Conservation (phyloP, 1,140 invertebrate species). For the Ruditapes philippinarum region DNA sequence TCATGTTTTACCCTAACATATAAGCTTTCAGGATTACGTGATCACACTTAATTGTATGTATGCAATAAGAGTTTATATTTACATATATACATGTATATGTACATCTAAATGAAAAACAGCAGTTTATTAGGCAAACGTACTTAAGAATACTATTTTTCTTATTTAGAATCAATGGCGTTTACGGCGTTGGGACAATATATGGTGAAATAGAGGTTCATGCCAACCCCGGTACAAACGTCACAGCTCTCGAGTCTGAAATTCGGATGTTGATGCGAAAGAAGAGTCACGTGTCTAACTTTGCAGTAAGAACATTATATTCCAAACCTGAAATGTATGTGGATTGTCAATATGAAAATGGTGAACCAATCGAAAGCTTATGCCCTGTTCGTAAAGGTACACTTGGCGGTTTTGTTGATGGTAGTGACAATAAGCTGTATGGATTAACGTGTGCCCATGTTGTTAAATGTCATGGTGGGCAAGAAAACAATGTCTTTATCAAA, state of each 20-base stretch:
- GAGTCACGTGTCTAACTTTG: not conserved
- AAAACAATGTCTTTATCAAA: not conserved
- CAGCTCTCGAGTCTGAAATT: not conserved
- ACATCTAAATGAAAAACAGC: no score
- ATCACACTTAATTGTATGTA: no score
- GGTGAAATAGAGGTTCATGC: not conserved
- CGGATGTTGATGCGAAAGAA: not conserved
- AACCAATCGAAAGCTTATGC: not conserved
- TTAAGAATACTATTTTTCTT: no score
- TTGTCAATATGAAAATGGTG: not conserved
- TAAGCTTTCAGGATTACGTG: no score
- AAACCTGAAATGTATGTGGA: not conserved
- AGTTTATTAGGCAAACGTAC: no score
- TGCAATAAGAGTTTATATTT: no score
- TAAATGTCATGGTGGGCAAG: not conserved
- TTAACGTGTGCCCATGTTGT: conserved; percentile 16
- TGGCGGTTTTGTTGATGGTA: not conserved
- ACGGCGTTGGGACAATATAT: not conserved
- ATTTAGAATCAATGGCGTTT: not conserved
- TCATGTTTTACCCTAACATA: no score
- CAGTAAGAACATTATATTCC: not conserved
- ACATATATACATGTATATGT: no score
- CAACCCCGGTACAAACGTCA: not conserved
- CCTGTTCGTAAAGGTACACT: not conserved
- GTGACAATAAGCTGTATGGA: not conserved